These are phyloP conservation scores for Gnatocerus cornutus DNA, from an alignment of 2,888 invertebrate genomes.

Conservation along the genomic window DNA sequence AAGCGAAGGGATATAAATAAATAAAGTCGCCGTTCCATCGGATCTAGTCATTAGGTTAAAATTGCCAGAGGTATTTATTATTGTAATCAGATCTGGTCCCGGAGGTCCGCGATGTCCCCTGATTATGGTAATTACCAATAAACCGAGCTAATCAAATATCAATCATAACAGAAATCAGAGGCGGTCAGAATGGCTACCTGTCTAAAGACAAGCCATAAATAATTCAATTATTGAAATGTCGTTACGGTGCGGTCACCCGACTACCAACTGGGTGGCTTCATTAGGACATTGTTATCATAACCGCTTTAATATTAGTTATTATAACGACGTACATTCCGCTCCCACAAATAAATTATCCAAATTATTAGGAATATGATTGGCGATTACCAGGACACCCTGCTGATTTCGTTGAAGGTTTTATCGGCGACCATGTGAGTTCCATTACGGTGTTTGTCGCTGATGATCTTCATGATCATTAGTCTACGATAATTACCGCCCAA, in stretches of 20 bases:
- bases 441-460: conserved; percentile 42
- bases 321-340: conserved; percentile 56
- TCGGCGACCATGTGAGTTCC: conserved; percentile 39
- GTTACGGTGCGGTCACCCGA: conserved; percentile 61
- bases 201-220: conserved; percentile 64
- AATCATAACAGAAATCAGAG: conserved; percentile 62
- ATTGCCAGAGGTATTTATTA: conserved; percentile 23
- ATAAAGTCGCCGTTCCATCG: not conserved
- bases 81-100: conserved; percentile 16
- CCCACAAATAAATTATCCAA: conserved; percentile 64
- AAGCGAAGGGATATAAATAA: too few species aligned
- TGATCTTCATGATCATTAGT: conserved; percentile 40
- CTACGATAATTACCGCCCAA: conserved; percentile 13
- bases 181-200: conserved; percentile 58
- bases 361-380: conserved; percentile 57
- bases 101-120: conserved; percentile 45
- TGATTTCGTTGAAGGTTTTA: conserved; percentile 48
- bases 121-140: conserved; percentile 56
- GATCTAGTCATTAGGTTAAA: conserved; percentile 6
- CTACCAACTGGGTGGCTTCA: conserved; percentile 67
- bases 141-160: conserved; percentile 63
- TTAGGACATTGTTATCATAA: conserved; percentile 62
- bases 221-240: conserved; percentile 70
- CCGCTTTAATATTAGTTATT: conserved; percentile 53
- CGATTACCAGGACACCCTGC: conserved; percentile 56